Conservation (phyloP, 1,140 invertebrate species). For the Luehdorfia chinensis region DNA sequence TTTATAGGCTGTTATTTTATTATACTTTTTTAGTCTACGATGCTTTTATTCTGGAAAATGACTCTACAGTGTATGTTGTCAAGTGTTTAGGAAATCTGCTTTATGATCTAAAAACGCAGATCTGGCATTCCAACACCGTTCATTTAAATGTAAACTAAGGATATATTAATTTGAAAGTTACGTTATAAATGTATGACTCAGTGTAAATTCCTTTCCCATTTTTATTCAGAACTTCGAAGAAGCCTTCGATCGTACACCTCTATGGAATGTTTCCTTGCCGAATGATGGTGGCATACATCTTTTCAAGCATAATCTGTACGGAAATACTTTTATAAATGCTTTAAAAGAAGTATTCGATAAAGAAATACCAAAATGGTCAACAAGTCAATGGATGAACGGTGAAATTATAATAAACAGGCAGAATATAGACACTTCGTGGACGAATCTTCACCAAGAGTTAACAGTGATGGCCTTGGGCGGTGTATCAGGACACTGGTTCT, state of each 20-base stretch:
- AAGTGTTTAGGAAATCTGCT: no score
- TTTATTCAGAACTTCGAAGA: constrained; percentile 47
- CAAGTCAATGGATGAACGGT: constrained; percentile 45
- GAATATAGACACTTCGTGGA: constrained; percentile 50
- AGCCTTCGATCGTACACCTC: constrained; percentile 45
- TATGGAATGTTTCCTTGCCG: constrained; percentile 47
- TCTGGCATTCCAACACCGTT: no score
- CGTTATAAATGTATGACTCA: no score
- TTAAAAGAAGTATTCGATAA: constrained; percentile 28
- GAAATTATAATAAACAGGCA: constrained; percentile 47
- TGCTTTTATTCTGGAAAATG: no score
- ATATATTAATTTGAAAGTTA: no score
- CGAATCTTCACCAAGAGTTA: constrained; percentile 46
- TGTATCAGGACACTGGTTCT: constrained; percentile 56
- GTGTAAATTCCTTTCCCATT: no score
- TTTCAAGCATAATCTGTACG: constrained; percentile 49
- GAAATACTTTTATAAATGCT: constrained; percentile 40
- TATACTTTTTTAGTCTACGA: no score
- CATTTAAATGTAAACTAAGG: no score
- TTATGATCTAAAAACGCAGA: no score
- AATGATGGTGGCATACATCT: constrained; percentile 34
- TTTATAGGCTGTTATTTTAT: no score
- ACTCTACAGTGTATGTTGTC: no score
- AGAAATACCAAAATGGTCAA: constrained; percentile 31
- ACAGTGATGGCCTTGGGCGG: constrained; percentile 53